Base-by-base conservation (phyloP, 2,888 invertebrate genomes). In the Sphaerophoria rueppellii region DNA sequence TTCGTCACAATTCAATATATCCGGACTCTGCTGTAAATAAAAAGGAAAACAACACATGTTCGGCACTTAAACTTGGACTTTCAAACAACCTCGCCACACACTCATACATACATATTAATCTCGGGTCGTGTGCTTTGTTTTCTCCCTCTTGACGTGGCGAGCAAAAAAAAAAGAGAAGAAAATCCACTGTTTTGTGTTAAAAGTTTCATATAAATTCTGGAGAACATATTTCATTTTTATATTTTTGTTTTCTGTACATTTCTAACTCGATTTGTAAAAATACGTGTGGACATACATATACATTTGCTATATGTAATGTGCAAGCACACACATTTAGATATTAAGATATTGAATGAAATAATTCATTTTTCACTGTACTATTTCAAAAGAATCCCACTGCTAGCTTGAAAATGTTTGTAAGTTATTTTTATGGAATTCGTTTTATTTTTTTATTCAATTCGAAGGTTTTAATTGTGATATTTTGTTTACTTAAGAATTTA, bases 121-220 rank as follows among this genome's bases (percentile, higher is more conserved):
- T 72, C 72, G 50, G 67, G 67, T 55, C 72, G 46, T 58, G 54
- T 60, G 37, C 60, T 58, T 60, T 55, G 35, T 58, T 58, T 32
- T 43, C 40, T 32, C 61, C 34, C 35, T 57, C 40, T 60, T 52
- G n/a, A 24, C 12, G 32, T 9, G 43, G 24, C 6, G 54, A 63
- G 7, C 57, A 54, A 24, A 12, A 48, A 61, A 50, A 50, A 50
- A n/a, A 24, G 37, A 73, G 72, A 24, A 46, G 60, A 78, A 67
- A 54, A 52, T 65, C 58, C 75, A 76, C 67, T 60, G 79, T 46
- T 69, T 48, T 79, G 79, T 79, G 76, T 63, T 76, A 67, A 71
- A 76, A 81, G 76, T 81, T 81, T 63, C 76, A 76, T 54, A 81
- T 72, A 81, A 76, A 76, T 81, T 81, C 71, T 76, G n/a, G 46